Percentiles rank a stretch among this genome's conserved stretches.
Evolutionary conservation across 2,888 invertebrate species (phyloP).

Genomic region (Mamestra brassicae): DNA sequence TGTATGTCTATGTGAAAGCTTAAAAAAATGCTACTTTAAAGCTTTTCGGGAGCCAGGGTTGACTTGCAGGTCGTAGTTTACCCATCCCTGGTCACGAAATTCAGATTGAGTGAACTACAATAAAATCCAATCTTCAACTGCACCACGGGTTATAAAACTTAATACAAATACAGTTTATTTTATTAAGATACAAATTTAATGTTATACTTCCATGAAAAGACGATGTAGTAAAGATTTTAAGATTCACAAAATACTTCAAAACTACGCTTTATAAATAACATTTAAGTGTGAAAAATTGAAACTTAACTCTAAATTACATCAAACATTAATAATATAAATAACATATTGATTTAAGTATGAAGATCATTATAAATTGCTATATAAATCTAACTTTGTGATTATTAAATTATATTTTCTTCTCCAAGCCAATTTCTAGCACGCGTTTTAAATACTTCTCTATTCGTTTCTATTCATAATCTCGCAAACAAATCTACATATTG

Average conservation of each 20-base stretch:
- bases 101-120: background rate
- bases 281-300: constrained; percentile 57
- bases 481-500: constrained; percentile 52
- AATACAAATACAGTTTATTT: constrained; percentile 12
- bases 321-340: constrained; percentile 62
- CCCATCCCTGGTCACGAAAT: background rate
- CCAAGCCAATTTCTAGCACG: constrained; percentile 38
- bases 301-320: constrained; percentile 61
- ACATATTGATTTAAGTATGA: constrained; percentile 62
- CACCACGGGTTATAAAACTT: constrained; percentile 12
- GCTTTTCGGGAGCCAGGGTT: background rate
- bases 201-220: constrained; percentile 30
- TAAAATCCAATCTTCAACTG: constrained; percentile 21
- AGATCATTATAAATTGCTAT: constrained; percentile 62
- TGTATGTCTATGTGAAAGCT: too few species aligned
- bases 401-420: constrained; percentile 33
- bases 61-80: too few species aligned
- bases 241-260: constrained; percentile 41
- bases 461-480: constrained; percentile 54
- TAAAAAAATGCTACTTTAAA: background rate
- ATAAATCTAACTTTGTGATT: constrained; percentile 53
- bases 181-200: background rate
- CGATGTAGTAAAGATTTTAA: constrained; percentile 26
- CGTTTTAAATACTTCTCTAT: constrained; percentile 42
- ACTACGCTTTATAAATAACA: constrained; percentile 56